Percentiles rank a stretch among this genome's conserved stretches.
phyloP scores from a whole-genome alignment of 2,797 vertebrate genomes.

The Pseudopleuronectes americanus region DNA sequence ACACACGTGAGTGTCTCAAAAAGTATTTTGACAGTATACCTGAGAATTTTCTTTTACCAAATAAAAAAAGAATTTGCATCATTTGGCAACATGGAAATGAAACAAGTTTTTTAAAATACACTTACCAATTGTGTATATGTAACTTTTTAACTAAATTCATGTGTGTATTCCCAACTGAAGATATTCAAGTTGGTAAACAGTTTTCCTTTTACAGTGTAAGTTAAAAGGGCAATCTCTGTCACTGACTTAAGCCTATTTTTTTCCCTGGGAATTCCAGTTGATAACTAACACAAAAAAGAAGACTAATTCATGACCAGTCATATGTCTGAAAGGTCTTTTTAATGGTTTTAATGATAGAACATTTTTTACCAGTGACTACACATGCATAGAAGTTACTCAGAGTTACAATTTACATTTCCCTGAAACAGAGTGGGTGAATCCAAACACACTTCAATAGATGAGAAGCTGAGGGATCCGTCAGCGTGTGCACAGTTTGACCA shows the following conservation, averaged over 20 bases:
- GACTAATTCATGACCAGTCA: slow-evolving; percentile 18
- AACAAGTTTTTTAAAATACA: no score
- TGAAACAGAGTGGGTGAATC: not conserved
- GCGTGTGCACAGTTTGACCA: slow-evolving; percentile 11
- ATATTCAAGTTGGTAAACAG: no score
- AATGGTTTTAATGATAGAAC: slow-evolving; percentile 3
- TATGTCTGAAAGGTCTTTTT: slow-evolving; percentile 8
- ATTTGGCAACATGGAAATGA: no score
- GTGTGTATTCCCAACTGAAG: no score
- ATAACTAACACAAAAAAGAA: slow-evolving; percentile 13
- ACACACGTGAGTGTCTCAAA: not conserved
- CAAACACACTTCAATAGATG: slow-evolving; percentile 4
- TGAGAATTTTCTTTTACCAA: no score
- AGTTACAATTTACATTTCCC: slow-evolving; percentile 7
- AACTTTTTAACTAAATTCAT: no score
- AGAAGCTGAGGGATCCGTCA: slow-evolving; percentile 4
- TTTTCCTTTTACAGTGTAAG: no score
- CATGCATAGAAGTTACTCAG: slow-evolving; percentile 4
- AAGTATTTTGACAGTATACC: no score
- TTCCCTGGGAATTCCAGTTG: slow-evolving; percentile 21
- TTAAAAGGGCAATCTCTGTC: not conserved
- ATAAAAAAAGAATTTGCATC: no score
- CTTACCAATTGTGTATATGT: no score
- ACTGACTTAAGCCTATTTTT: slow-evolving; percentile 20
- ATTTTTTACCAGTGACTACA: slow-evolving; percentile 10